phyloP scores from a whole-genome alignment of 2,113 vertebrate genomes.

The Microtus montanus region DNA sequence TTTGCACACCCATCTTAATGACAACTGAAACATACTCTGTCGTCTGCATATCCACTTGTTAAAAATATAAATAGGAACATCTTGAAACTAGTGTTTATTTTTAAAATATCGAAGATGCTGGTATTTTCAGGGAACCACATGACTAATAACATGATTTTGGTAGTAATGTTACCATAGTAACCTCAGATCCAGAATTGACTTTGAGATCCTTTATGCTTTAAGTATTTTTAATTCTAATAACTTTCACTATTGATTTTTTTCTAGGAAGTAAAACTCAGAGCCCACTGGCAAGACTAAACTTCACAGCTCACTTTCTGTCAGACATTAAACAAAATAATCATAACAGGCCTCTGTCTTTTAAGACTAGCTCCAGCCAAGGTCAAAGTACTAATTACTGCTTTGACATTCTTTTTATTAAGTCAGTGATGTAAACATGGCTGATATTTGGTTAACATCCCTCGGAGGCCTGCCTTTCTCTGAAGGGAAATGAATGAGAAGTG shows the following conservation, averaged over 20 bases:
- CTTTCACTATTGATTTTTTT: not conserved
- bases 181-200: constrained; percentile 29
- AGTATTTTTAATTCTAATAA: constrained; percentile 53
- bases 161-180: constrained; percentile 73
- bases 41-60: constrained; percentile 44
- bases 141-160: constrained; percentile 63
- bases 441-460: not conserved
- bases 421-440: not conserved
- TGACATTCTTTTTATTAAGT: constrained; percentile 4
- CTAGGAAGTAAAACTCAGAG: too few relatives aligned
- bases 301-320: not conserved
- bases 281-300: too few relatives aligned
- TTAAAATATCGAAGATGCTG: constrained; percentile 66
- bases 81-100: constrained; percentile 68
- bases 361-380: constrained; percentile 20
- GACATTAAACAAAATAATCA: constrained; percentile 56
- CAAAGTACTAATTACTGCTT: constrained; percentile 48
- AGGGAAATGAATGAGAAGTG: not conserved
- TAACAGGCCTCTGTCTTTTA: constrained; percentile 41
- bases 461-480: not conserved
- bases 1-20: constrained; percentile 50
- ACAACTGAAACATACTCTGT: constrained; percentile 49
- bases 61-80: constrained; percentile 66
- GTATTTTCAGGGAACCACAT: constrained; percentile 58
- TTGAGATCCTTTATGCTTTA: not conserved